A percentile compares a stretch with the other conserved stretches of the same genome.
These are phyloP conservation scores for Chlorops oryzae DNA, from an alignment of 1,140 invertebrate genomes.

Conservation along the genomic window DNA sequence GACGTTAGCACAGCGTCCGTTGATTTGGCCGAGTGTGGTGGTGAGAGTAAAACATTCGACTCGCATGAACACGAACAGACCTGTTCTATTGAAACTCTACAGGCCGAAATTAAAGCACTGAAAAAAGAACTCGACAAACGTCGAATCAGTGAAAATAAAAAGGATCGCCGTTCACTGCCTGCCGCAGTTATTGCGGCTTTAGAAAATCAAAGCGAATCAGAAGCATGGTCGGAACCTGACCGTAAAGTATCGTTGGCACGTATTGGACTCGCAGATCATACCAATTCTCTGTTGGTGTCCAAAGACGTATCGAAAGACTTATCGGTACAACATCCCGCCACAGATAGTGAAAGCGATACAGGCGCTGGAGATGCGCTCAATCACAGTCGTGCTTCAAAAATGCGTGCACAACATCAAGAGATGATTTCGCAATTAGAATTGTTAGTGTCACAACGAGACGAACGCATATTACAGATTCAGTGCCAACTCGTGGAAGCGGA, in stretches of 20 bases:
- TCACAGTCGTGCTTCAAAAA: slow-evolving; percentile 20
- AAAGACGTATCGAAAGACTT: slow-evolving; percentile 15
- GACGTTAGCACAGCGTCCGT: slow-evolving; percentile 34
- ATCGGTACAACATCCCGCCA: slow-evolving; percentile 16
- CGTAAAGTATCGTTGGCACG: slow-evolving; percentile 68
- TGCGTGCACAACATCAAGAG: slow-evolving; percentile 45
- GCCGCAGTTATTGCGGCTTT: slow-evolving; percentile 25
- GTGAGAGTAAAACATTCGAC: slow-evolving; percentile 32
- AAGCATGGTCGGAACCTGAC: slow-evolving; percentile 80
- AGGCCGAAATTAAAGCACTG: slow-evolving; percentile 47
- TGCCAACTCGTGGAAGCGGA: slow-evolving; percentile 44
- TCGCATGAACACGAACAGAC: slow-evolving; percentile 38
- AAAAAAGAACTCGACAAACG: slow-evolving; percentile 48
- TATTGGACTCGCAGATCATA: slow-evolving; percentile 57
- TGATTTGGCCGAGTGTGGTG: slow-evolving; percentile 17
- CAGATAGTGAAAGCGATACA: slow-evolving; percentile 37
- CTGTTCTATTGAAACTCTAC: slow-evolving; percentile 45
- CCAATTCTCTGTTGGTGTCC: neutral
- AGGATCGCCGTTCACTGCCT: slow-evolving; percentile 25
- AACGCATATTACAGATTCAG: slow-evolving; percentile 45
- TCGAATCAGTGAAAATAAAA: slow-evolving; percentile 18
- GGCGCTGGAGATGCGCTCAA: slow-evolving; percentile 23
- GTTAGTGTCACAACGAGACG: slow-evolving; percentile 49
- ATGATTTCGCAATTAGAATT: slow-evolving; percentile 50
- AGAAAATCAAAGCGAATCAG: slow-evolving; percentile 64